These are phyloP conservation scores for Donacobius atricapilla DNA, from an alignment of 2,113 vertebrate genomes.

Conservation along the genomic window DNA sequence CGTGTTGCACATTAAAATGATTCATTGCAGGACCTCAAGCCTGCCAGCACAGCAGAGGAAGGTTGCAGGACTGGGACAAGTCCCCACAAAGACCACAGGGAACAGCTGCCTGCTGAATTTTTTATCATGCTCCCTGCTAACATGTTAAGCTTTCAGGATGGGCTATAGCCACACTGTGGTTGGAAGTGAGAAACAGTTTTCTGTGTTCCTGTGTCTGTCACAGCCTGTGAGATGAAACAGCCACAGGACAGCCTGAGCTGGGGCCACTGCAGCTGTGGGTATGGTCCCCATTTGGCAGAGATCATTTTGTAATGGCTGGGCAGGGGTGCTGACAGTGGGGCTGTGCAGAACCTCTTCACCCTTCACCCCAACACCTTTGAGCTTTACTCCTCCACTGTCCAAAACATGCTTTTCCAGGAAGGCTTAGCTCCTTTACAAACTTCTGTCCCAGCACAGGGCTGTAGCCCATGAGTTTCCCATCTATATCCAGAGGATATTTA, in stretches of 20 bases:
- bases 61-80: background rate
- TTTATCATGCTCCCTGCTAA: conserved; percentile 28
- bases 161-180: background rate
- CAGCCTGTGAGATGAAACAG: background rate
- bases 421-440: background rate
- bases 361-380: background rate
- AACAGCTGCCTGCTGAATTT: conserved; percentile 52
- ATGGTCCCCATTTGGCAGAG: background rate
- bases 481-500: background rate
- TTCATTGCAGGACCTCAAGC: background rate
- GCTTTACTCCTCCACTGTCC: background rate
- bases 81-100: background rate
- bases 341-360: background rate
- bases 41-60: fast-evolving
- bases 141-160: background rate
- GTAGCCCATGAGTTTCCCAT: background rate
- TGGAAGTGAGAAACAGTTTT: conserved; percentile 30
- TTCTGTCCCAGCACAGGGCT: background rate
- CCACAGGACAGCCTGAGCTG: background rate
- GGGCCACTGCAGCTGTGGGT: background rate
- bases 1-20: background rate
- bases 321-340: background rate
- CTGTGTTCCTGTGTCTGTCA: background rate
- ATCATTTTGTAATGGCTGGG: background rate
- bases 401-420: background rate